A percentile compares a stretch with the other conserved stretches of the same genome.
phyloP scores from a whole-genome alignment of 2,888 invertebrate genomes.

The Vannuccia rotundouncinata region DNA sequence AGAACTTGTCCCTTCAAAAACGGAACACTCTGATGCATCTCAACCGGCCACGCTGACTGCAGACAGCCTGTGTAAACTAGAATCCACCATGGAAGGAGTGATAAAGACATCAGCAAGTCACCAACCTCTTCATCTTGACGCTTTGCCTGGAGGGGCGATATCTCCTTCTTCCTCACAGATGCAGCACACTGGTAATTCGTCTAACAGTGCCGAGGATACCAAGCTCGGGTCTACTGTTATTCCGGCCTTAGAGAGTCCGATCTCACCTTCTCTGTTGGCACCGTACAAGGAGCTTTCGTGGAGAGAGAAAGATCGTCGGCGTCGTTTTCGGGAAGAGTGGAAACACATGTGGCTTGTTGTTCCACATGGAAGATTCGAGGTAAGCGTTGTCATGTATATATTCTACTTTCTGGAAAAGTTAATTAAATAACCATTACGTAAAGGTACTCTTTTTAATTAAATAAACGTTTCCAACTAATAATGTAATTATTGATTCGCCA shows the following conservation, averaged over 20 bases:
- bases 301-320: constrained; percentile 37
- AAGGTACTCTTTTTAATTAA: too few species aligned
- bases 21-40: background rate
- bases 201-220: too few species aligned
- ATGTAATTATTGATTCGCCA: too few species aligned
- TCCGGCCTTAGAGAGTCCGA: background rate
- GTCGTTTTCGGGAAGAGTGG: constrained; percentile 38
- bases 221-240: too few species aligned
- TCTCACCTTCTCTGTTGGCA: background rate
- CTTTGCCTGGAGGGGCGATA: background rate
- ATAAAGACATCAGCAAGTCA: background rate
- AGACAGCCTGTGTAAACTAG: background rate
- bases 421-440: too few species aligned
- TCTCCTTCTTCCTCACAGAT: background rate
- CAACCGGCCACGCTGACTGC: background rate
- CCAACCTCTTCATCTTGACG: too few species aligned
- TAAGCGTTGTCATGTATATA: background rate
- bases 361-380: constrained; percentile 39
- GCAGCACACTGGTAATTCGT: too few species aligned
- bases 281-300: constrained; percentile 38
- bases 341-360: constrained; percentile 40
- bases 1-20: background rate
- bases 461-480: too few species aligned
- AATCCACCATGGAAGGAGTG: background rate
- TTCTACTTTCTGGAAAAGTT: too few species aligned